Conservation (phyloP, 1,140 invertebrate species). For the Grapholita molesta region DNA sequence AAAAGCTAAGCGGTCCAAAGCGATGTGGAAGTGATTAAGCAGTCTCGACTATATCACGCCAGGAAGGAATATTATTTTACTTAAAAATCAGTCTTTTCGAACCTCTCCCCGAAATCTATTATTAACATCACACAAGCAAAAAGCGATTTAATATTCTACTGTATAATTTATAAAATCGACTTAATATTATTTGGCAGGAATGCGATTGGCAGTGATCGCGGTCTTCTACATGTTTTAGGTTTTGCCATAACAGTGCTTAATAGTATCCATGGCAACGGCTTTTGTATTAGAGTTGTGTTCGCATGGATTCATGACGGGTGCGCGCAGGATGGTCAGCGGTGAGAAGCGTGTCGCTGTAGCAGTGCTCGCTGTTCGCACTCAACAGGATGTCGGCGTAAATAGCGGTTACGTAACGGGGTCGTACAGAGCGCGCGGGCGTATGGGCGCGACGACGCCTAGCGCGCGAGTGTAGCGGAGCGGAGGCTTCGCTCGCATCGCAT, state of each 20-base stretch:
- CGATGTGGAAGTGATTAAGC: constrained; percentile 34
- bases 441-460: constrained; percentile 47
- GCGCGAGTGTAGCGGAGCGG: constrained; percentile 64
- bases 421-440: constrained; percentile 55
- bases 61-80: constrained; percentile 9
- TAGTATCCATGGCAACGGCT: constrained; percentile 37
- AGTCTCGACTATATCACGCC: constrained; percentile 10
- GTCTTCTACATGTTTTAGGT: constrained; percentile 44
- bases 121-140: constrained; percentile 37
- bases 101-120: constrained; percentile 1
- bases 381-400: constrained; percentile 66
- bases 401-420: constrained; percentile 61
- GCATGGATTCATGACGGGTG: constrained; percentile 48
- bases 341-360: constrained; percentile 57
- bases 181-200: constrained; percentile 62
- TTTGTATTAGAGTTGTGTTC: constrained; percentile 28
- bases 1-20: constrained; percentile 26
- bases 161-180: constrained; percentile 36
- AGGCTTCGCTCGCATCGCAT: constrained; percentile 49
- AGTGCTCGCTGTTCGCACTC: constrained; percentile 43
- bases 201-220: constrained; percentile 45
- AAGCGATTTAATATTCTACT: constrained; percentile 36
- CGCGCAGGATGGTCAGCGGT: constrained; percentile 54
- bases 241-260: constrained; percentile 36
- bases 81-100: constrained; percentile 7